Evolutionary conservation across 2,888 invertebrate genomes (phyloP).

Genomic region (Agrotis clavis): DNA sequence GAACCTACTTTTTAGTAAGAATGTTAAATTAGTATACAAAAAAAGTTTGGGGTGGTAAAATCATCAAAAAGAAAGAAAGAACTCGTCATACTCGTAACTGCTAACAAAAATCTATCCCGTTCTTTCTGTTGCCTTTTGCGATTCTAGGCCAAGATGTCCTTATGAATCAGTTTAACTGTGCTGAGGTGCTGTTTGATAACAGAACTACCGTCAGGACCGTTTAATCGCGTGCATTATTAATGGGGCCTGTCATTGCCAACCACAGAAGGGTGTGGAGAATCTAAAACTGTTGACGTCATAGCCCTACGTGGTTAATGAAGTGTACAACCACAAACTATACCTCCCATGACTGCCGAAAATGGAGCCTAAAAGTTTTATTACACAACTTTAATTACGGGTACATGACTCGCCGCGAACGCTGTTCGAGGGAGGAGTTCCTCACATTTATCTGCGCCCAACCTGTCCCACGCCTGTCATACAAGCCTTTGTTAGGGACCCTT

Average conservation of each 20-base stretch:
- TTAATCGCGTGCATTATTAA: slow-evolving; percentile 42
- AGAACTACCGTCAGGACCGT: slow-evolving; percentile 2
- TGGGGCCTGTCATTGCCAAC: slow-evolving; percentile 35
- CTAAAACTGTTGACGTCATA: slow-evolving; percentile 46
- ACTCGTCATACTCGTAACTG: too few relatives aligned
- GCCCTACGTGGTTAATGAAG: slow-evolving; percentile 51
- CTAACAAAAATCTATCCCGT: too few relatives aligned
- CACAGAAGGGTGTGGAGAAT: slow-evolving; percentile 17
- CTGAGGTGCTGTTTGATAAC: slow-evolving; percentile 18
- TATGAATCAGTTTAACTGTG: background rate
- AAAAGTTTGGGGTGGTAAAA: too few relatives aligned
- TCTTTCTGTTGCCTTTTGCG: too few relatives aligned
- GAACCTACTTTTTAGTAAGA: slow-evolving; percentile 1
- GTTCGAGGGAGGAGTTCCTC: slow-evolving; percentile 52
- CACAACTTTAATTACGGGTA: slow-evolving; percentile 81
- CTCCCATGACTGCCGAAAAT: slow-evolving; percentile 58
- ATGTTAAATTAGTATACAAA: slow-evolving; percentile 3
- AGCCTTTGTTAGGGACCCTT: slow-evolving; percentile 64
- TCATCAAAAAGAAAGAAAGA: too few relatives aligned
- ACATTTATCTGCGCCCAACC: slow-evolving; percentile 57
- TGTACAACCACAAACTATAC: slow-evolving; percentile 53
- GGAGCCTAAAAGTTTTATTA: slow-evolving; percentile 67
- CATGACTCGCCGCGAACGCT: slow-evolving; percentile 75
- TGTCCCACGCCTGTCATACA: slow-evolving; percentile 68
- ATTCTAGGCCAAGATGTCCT: too few relatives aligned